Evolutionary conservation across 1,140 invertebrate species (phyloP), one percentile per base, ranked within the genome.

Genomic region (Platyscapa corneri): DNA sequence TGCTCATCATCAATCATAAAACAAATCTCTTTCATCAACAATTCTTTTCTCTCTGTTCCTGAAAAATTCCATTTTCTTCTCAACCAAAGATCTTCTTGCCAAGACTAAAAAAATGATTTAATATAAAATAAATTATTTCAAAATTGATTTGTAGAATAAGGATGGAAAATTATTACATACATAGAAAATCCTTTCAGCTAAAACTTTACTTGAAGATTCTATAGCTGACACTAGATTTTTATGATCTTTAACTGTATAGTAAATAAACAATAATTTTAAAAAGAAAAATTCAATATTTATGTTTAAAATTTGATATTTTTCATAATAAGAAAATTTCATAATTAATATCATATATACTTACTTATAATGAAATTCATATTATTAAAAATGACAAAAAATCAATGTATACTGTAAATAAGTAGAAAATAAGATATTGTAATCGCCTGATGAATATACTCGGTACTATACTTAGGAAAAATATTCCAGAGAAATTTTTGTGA

Each of bases 1-100:
- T 85, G 84, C 32, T 85, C 84, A 49, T 85, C 70, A 75, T 85
- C 23, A 49, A 86, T 84, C 67, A 80, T 84, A 86, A 85, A 86
- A 76, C 87, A 67, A 80, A 82, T 78, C 81, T 85, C 78, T 81
- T 85, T 87, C 83, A 86, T 86, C 20, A 60, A 67, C 34, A 76
- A 72, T 76, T 82, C 16, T 84, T 82, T 86, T 64, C 37, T 64
- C 14, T 84, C 64, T 84, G 82, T 53, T 49, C 74, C 67, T n/a
- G 18, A 34, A 78, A 49, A 77, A 75, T 46, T 83, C 82, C 82
- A 87, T 80, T 84, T 84, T 39, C 34, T 81, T 84, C 82, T 74
- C n/a, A 81, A 76, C 78, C 53, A 81, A 10, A 81, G 64, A 30
- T 85, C 84, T 65, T 85, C 67, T 80, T 85, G 49, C 84, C 84